These are phyloP conservation scores for Girardinichthys multiradiatus DNA, from an alignment of 2,113 vertebrate species.

Conservation along the genomic window DNA sequence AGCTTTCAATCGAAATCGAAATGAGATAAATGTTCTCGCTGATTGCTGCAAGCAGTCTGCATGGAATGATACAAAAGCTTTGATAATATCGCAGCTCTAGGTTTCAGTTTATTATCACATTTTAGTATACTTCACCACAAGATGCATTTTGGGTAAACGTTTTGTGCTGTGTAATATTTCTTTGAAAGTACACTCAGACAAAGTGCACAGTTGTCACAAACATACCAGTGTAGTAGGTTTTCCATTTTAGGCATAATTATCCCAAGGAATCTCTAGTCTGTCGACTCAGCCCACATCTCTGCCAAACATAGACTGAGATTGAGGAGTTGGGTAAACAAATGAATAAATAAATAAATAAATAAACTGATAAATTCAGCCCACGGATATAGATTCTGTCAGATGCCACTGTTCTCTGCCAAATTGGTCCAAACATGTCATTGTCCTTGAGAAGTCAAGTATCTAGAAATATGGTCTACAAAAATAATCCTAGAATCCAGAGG, in stretches of 20 bases:
- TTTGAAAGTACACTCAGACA: background rate
- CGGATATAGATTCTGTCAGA: conserved; percentile 43
- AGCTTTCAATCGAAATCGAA: conserved; percentile 22
- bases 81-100: no score
- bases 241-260: conserved; percentile 17
- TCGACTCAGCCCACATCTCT: conserved; percentile 23
- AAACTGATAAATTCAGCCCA: conserved; percentile 18
- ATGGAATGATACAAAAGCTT: no score
- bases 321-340: background rate
- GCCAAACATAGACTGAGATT: conserved; percentile 3
- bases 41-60: background rate
- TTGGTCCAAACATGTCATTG: conserved; percentile 46
- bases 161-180: background rate
- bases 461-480: conserved; percentile 27
- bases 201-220: background rate
- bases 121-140: background rate
- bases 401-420: conserved; percentile 26
- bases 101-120: background rate
- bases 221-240: background rate
- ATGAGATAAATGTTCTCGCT: conserved; percentile 28
- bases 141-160: background rate
- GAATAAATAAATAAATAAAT: conserved; percentile 1
- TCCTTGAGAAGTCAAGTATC: conserved; percentile 5
- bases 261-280: background rate
- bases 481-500: background rate